Evolutionary conservation across 2,888 invertebrate genomes (phyloP).

Genomic region (Ectropis crepuscularia): DNA sequence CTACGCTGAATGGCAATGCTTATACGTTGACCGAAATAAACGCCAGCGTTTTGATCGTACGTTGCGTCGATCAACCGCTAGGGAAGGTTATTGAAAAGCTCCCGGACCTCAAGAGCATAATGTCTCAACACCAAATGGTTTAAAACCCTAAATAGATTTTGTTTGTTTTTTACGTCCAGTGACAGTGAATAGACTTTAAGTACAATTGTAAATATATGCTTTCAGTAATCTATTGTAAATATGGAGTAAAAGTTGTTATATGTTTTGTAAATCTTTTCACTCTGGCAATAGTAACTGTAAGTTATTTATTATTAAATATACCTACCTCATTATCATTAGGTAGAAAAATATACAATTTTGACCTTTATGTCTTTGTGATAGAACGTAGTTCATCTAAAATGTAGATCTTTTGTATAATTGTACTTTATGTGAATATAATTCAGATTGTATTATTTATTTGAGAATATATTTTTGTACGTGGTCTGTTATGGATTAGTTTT

Average conservation of each 20-base stretch:
- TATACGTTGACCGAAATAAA: too few species aligned
- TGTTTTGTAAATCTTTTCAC: slow-evolving; percentile 53
- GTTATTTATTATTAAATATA: slow-evolving; percentile 21
- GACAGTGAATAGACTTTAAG: not conserved
- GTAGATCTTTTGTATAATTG: slow-evolving; percentile 20
- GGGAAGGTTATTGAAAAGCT: too few species aligned
- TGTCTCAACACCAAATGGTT: too few species aligned
- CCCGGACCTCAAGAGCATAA: too few species aligned
- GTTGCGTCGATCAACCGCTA: too few species aligned
- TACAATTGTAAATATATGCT: slow-evolving; percentile 10
- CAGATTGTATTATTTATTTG: slow-evolving; percentile 12
- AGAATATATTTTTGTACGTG: slow-evolving; percentile 37
- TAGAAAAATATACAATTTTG: slow-evolving; percentile 23
- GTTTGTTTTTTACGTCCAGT: not conserved
- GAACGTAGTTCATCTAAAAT: slow-evolving; percentile 22
- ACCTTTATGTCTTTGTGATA: slow-evolving; percentile 26
- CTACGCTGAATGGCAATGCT: too few species aligned
- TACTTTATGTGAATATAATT: slow-evolving; percentile 32
- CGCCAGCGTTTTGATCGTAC: too few species aligned
- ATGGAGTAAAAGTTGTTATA: slow-evolving; percentile 51
- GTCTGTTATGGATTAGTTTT: slow-evolving; percentile 5
- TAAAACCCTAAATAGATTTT: too few species aligned
- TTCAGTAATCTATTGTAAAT: slow-evolving; percentile 17
- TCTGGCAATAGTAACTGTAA: slow-evolving; percentile 35
- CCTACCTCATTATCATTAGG: slow-evolving; percentile 40